Conservation (phyloP, 1,140 invertebrate genomes). For the Trachymyrmex septentrionalis region DNA sequence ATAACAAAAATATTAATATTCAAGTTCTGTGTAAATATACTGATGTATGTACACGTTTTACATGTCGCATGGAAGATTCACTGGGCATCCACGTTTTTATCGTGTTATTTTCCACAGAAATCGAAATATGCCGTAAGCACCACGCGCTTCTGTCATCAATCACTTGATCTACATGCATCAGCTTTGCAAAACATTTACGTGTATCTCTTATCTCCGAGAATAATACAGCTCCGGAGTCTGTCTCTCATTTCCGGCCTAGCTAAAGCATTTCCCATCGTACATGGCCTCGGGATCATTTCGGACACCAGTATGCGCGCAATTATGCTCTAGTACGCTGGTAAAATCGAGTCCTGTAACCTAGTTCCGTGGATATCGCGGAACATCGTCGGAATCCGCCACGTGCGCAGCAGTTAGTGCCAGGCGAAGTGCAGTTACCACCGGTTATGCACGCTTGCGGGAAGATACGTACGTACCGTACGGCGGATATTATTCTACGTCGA, state of each 20-base stretch:
- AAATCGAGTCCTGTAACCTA: slow-evolving; percentile 67
- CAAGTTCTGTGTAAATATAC: background rate
- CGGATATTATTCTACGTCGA: slow-evolving; percentile 7
- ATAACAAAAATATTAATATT: background rate
- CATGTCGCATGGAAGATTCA: background rate
- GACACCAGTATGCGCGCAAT: slow-evolving; percentile 61
- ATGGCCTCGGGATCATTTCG: slow-evolving; percentile 54
- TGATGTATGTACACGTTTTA: background rate
- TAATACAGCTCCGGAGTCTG: slow-evolving; percentile 41
- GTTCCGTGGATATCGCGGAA: slow-evolving; percentile 63
- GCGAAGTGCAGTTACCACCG: slow-evolving; percentile 2
- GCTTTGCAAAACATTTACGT: slow-evolving; percentile 47
- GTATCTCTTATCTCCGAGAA: slow-evolving; percentile 61
- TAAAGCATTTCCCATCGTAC: slow-evolving; percentile 7
- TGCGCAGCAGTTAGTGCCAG: slow-evolving; percentile 22
- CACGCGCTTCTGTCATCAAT: slow-evolving; percentile 11
- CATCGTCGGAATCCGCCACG: slow-evolving; percentile 54
- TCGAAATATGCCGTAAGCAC: background rate
- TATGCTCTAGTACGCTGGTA: slow-evolving; percentile 62
- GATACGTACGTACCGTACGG: slow-evolving; percentile 31
- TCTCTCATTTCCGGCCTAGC: background rate
- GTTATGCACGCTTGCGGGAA: slow-evolving; percentile 43
- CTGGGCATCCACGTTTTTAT: background rate
- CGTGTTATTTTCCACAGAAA: background rate
- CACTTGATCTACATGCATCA: background rate